Base-by-base conservation (phyloP, 1,140 invertebrate species). In the Drosophila willistoni region DNA sequence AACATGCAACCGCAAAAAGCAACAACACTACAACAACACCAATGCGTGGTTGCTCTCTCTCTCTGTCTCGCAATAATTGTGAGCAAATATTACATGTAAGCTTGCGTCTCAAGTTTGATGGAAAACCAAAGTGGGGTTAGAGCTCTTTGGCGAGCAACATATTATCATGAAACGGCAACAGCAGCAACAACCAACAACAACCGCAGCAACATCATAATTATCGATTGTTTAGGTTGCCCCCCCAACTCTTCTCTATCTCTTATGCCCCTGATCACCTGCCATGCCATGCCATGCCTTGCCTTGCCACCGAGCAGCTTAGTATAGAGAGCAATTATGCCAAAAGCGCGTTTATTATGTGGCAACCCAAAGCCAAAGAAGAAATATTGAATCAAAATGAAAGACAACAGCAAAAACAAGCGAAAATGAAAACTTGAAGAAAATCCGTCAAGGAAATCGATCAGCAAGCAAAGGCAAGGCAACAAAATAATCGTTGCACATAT, bases 81-180 rank as follows among this genome's bases (percentile, higher is more conserved):
- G 81, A 65, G 81, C 82, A 85, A 85, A 85, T 85, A 85, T 85
- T 85, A 81, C 81, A 85, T 84, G 81, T 78, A 68, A 81, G 77
- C 74, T 65, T 67, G 19, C 44, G 73, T 74, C 62, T 69, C 57
- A 7, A 17, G 22, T 17, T 9, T 36, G 25, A 25, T 33, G 47
- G 34, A 19, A 34, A 36, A 2, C 9, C n/a, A 7, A n/a, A 19
- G 41, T 19, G 14, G 34, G 39, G 51, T 34, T n/a, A 36, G 51
- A 44, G 63, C 74, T 62, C 56, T 29, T 29, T 72, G 36, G 34
- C 72, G 66, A 77, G 62, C 81, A 77, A 84, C 77, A 77, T 39
- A 13, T 39, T 39, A 39, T 77, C 81, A 70, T 44, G 84, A 80
- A 77, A 68, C 67, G 72, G 34, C 67, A 72, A 60, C 56, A 59